Conservation (phyloP, 2,113 vertebrate genomes). For the Mus spicilegus region DNA sequence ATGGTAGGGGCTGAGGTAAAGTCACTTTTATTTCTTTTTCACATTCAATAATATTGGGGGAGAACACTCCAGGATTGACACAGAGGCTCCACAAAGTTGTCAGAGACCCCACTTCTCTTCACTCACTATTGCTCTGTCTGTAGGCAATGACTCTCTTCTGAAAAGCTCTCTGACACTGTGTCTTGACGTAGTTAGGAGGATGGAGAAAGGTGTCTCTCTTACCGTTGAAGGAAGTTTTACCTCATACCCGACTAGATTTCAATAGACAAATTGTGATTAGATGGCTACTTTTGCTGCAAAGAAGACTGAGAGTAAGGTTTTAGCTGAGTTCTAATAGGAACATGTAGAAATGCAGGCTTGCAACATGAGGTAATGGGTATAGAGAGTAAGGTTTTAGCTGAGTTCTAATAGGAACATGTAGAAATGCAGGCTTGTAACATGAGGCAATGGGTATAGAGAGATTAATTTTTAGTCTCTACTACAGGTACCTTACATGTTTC, state of each 20-base stretch:
- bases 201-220: not conserved
- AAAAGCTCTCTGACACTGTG: not conserved
- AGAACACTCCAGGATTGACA: not conserved
- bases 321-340: not conserved
- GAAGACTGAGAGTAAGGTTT: conserved; percentile 29
- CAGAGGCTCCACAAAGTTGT: not conserved
- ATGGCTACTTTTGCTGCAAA: not conserved
- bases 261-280: conserved; percentile 30
- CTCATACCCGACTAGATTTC: conserved; percentile 45
- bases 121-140: not conserved
- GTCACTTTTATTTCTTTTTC: conserved; percentile 5
- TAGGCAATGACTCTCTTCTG: not conserved
- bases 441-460: not conserved
- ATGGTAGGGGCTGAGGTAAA: conserved; percentile 24
- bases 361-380: not conserved
- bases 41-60: conserved; percentile 28
- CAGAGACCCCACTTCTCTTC: not conserved
- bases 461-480: conserved; percentile 41
- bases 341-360: not conserved
- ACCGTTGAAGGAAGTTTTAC: not conserved
- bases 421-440: not conserved
- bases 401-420: not conserved
- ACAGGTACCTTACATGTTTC: not conserved
- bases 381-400: conserved; percentile 20
- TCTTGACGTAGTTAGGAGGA: not conserved